Evolutionary conservation across 2,888 invertebrate genomes (phyloP).

Genomic region (Pseudoips prasinana): DNA sequence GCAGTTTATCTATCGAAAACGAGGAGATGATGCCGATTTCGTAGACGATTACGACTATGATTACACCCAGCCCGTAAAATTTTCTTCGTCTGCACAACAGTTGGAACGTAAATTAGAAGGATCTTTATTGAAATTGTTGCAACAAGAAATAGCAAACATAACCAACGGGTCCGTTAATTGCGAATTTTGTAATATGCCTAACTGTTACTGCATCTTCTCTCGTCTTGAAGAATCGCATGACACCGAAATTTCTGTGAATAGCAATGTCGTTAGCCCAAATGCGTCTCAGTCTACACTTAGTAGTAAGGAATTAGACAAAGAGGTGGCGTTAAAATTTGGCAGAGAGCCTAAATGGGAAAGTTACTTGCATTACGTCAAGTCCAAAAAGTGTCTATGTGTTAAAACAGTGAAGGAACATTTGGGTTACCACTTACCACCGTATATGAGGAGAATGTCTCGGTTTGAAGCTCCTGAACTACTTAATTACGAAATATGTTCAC

Average conservation of each 20-base stretch:
- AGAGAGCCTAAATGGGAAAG: constrained; percentile 62
- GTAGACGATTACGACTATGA: constrained; percentile 51
- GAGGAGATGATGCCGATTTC: constrained; percentile 49
- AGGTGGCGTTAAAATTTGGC: constrained; percentile 40
- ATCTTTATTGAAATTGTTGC: constrained; percentile 62
- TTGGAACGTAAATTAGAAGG: constrained; percentile 56
- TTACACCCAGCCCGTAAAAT: constrained; percentile 50
- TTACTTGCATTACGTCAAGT: constrained; percentile 47
- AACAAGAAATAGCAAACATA: constrained; percentile 53
- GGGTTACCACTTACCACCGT: constrained; percentile 54
- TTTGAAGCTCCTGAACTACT: constrained; percentile 47
- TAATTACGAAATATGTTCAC: constrained; percentile 50
- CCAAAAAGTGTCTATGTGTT: constrained; percentile 48
- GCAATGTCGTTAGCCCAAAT: no score
- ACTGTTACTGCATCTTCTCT: constrained; percentile 9
- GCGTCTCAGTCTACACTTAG: no score
- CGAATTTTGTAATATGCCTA: constrained; percentile 43
- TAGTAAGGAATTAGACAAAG: no score
- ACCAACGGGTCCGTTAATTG: constrained; percentile 43
- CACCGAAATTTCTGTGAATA: neutral
- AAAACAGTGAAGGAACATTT: constrained; percentile 55
- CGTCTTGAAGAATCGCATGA: no score
- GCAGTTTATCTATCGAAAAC: constrained; percentile 47
- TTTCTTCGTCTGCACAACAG: constrained; percentile 43
- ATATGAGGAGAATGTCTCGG: constrained; percentile 54